Evolutionary conservation across 1,140 invertebrate genomes (phyloP), one percentile per base, ranked within the genome.

Genomic region (Nixonia krombeini): DNA sequence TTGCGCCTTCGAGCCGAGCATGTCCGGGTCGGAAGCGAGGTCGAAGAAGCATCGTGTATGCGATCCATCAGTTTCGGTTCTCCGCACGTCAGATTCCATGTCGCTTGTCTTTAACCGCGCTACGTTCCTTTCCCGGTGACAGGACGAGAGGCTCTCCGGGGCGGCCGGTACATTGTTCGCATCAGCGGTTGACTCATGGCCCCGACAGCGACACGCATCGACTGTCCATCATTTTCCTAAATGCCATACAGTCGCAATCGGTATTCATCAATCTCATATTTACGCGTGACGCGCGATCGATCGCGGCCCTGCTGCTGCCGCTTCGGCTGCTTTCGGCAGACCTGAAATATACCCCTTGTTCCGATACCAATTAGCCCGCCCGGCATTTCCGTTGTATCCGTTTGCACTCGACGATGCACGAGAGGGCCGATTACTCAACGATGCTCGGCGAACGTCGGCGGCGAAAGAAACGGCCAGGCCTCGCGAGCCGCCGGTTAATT

Each of bases 261-360:
- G 40, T 25, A 42, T 42, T 42, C 40, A 42, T 42, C 40, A 42
- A 42, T 42, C 40, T 42, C 40, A 42, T 42, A 26, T 42, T 26
- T 18, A 13, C 17, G 17, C 40, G 40, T n/a, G n/a, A n/a, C n/a
- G 26, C 40, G 12, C 4, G 12, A 26, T 42, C 40, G 40, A 42
- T 42, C 40, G 7, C n/a, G n/a, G n/a, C 1, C 18, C 8, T 9
- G 9, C 6, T 2, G 40, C 40, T 26, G 18, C 6, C n/a, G n/a
- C n/a, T n/a, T n/a, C n/a, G n/a, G n/a, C 40, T 25, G 21, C 1
- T 25, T 26, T 18, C 13, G 26, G 40, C 40, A 21, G 23, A n/a
- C 12, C 21, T 42, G 40, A 42, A 42, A 42, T 42, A 42, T 42
- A 21, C 7, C 25, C 18, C 40, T 8, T 8, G 18, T 26, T 10